Evolutionary conservation across 2,113 vertebrate genomes (phyloP).

Genomic region (Nesogale talazaci): DNA sequence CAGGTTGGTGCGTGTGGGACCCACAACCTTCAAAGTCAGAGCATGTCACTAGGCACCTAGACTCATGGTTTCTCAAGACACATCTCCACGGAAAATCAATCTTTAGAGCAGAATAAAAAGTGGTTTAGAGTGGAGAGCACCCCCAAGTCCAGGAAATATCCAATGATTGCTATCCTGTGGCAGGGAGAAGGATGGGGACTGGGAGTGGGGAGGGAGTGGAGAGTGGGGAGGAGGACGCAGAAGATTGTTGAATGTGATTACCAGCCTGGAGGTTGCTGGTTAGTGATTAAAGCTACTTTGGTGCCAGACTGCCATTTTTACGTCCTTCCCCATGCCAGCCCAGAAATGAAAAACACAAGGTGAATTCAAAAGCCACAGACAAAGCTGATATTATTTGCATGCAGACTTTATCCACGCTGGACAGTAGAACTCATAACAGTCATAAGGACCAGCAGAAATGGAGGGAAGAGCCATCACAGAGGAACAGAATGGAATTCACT

Average conservation of each 20-base stretch:
- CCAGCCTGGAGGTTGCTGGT: slow-evolving; percentile 49
- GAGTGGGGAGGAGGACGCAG: neutral
- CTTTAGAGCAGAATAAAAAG: neutral
- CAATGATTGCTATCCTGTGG: neutral
- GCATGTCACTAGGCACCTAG: neutral
- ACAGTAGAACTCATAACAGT: slow-evolving; percentile 82
- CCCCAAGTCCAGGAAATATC: neutral
- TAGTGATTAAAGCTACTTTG: slow-evolving; percentile 40
- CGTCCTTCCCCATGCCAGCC: slow-evolving; percentile 63
- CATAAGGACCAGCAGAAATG: slow-evolving; percentile 83
- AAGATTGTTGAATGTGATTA: too few relatives aligned
- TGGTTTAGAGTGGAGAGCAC: neutral
- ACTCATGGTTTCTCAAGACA: slow-evolving; percentile 35
- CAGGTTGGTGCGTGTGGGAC: fast-evolving
- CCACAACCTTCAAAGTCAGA: neutral
- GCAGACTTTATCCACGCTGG: slow-evolving; percentile 84
- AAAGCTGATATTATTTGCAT: slow-evolving; percentile 85
- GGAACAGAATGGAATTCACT: slow-evolving; percentile 78
- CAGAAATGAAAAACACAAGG: slow-evolving; percentile 81
- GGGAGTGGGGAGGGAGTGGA: too few relatives aligned
- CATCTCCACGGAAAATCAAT: neutral
- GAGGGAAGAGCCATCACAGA: slow-evolving; percentile 71
- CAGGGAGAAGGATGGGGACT: too few relatives aligned
- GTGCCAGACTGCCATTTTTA: slow-evolving; percentile 73
- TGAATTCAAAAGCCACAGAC: slow-evolving; percentile 82